These are phyloP conservation scores for Heteromormyrus szaboi DNA, from an alignment of 2,797 vertebrate genomes.

Conservation along the genomic window DNA sequence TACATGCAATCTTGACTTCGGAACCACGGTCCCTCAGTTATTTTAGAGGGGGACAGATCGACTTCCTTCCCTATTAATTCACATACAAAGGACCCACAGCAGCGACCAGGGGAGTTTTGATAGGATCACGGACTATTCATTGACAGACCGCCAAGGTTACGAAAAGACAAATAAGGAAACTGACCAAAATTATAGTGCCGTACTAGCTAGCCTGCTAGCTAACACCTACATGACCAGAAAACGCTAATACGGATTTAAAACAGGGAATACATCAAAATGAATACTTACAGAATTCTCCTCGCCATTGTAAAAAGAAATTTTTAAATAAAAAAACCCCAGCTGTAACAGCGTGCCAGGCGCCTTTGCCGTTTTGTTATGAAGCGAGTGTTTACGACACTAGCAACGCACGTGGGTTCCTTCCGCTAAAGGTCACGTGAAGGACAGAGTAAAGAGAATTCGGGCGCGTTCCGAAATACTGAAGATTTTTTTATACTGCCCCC, in stretches of 20 bases:
- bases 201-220: background rate
- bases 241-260: background rate
- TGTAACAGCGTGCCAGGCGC: background rate
- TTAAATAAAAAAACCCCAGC: background rate
- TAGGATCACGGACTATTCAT: background rate
- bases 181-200: background rate
- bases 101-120: background rate
- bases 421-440: constrained; percentile 16
- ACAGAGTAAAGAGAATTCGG: background rate
- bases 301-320: background rate
- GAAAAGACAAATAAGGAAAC: background rate
- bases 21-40: background rate
- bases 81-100: background rate
- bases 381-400: background rate
- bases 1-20: background rate
- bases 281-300: constrained; percentile 22
- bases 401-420: background rate
- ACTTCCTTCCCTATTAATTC: background rate
- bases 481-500: background rate
- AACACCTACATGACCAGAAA: background rate
- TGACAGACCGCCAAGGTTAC: background rate
- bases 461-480: background rate
- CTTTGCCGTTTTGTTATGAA: background rate
- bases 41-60: background rate
- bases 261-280: background rate